Evolutionary conservation across 1,140 invertebrate species (phyloP).

Genomic region (Scaptomyza graminum): DNA sequence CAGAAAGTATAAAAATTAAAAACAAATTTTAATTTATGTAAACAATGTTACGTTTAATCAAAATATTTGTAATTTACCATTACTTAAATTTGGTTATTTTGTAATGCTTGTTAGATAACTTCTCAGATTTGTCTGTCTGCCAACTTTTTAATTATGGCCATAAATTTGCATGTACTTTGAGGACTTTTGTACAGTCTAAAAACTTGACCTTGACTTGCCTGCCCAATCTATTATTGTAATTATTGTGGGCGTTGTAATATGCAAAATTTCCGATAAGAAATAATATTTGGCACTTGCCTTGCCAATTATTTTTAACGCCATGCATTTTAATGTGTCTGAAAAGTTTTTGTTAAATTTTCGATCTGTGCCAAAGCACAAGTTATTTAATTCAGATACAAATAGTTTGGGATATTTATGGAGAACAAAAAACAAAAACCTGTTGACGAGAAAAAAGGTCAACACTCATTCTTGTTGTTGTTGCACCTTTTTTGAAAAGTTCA

Average conservation of each 20-base stretch:
- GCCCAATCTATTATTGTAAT: neutral
- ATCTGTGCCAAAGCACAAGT: constrained; percentile 27
- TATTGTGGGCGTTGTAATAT: neutral
- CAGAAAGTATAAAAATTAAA: too few species aligned
- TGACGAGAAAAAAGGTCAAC: constrained; percentile 22
- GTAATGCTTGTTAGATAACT: too few species aligned
- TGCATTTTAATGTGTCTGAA: neutral
- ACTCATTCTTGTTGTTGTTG: neutral
- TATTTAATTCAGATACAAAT: constrained; percentile 5
- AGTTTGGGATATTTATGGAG: constrained; percentile 4
- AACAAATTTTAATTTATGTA: too few species aligned
- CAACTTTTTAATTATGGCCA: too few species aligned
- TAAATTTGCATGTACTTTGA: neutral
- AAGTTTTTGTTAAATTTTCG: neutral
- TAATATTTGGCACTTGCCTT: constrained; percentile 18
- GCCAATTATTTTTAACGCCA: constrained; percentile 1
- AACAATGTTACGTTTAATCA: too few species aligned
- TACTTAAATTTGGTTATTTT: too few species aligned
- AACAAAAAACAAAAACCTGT: constrained; percentile 34
- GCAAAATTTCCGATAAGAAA: constrained; percentile 6
- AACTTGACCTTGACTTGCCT: too few species aligned
- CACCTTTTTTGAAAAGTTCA: constrained; percentile 26
- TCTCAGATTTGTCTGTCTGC: too few species aligned
- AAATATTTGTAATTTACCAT: too few species aligned
- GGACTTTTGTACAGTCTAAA: neutral